A percentile compares a stretch with the other conserved stretches of the same genome.
Evolutionary conservation across 2,797 vertebrate species (phyloP).

Genomic region (Channa striata): DNA sequence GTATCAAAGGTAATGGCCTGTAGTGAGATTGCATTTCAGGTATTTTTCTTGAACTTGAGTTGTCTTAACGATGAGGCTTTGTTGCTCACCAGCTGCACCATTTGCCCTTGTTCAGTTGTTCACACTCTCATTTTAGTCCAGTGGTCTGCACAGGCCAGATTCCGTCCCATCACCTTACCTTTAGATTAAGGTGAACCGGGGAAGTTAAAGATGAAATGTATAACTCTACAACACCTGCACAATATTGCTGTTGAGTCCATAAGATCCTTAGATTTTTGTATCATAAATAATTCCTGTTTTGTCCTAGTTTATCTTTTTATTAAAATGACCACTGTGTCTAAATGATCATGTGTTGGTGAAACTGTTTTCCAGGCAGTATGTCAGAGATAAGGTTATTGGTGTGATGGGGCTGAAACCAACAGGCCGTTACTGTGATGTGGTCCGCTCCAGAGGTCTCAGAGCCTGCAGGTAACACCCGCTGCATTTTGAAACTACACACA

Average conservation of each 20-base stretch:
- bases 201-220: not conserved
- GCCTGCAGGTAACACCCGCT: slow-evolving; percentile 89
- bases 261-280: not conserved
- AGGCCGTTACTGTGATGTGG: slow-evolving; percentile 90
- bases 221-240: not conserved
- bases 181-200: not conserved
- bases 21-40: no score
- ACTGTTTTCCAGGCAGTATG: slow-evolving; percentile 88
- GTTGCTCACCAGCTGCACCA: not conserved
- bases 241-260: not conserved
- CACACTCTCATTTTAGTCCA: slow-evolving; percentile 1
- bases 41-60: no score
- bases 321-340: not conserved
- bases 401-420: slow-evolving; percentile 98
- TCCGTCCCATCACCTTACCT: not conserved
- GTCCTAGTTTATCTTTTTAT: no score
- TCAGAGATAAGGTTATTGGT: slow-evolving; percentile 92
- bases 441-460: slow-evolving; percentile 92
- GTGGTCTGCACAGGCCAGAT: not conserved
- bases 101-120: not conserved
- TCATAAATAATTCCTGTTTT: no score
- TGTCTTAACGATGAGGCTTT: no score
- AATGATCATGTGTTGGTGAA: not conserved
- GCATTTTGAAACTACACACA: not conserved
- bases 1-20: no score